phyloP scores from a whole-genome alignment of 2,888 invertebrate species.

The Eristalinus sepulchralis region DNA sequence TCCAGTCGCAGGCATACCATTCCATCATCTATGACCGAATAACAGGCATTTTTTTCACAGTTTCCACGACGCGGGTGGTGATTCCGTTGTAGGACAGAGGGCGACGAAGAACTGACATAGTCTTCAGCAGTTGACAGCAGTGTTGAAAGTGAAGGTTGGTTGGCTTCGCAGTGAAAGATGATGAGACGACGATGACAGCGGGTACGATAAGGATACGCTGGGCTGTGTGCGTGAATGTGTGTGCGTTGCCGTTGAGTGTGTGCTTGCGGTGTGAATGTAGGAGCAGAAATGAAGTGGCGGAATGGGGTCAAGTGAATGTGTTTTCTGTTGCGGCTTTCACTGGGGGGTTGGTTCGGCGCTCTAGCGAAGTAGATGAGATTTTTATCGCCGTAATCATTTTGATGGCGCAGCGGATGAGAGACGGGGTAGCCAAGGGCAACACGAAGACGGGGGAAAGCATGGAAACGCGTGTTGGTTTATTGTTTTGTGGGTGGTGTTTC shows the following conservation, averaged over 20 bases:
- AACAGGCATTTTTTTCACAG: constrained; percentile 41
- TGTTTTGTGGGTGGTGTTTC: constrained; percentile 33
- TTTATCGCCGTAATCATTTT: constrained; percentile 60
- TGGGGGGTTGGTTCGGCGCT: constrained; percentile 5
- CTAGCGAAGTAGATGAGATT: constrained; percentile 61
- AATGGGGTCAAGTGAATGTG: constrained; percentile 63
- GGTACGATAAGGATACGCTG: constrained; percentile 27
- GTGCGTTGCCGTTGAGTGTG: neutral
- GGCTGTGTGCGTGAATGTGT: constrained; percentile 29
- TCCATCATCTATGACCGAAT: constrained; percentile 54
- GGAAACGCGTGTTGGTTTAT: constrained; percentile 25
- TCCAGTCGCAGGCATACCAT: constrained; percentile 48
- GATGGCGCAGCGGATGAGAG: constrained; percentile 13
- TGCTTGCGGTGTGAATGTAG: constrained; percentile 24
- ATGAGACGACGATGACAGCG: constrained; percentile 33
- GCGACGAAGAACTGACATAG: constrained; percentile 54
- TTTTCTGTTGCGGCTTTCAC: constrained; percentile 17
- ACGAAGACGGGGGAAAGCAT: neutral
- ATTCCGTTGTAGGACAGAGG: constrained; percentile 32
- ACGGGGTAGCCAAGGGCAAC: neutral
- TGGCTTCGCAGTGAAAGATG: constrained; percentile 25
- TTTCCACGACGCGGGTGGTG: constrained; percentile 19
- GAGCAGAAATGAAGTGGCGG: constrained; percentile 42
- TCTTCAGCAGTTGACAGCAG: constrained; percentile 63
- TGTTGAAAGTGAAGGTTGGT: constrained; percentile 66